Percentiles rank a stretch among this genome's conserved stretches.
Evolutionary conservation across 2,888 invertebrate species (phyloP).

Genomic region (Thysanoteuthis rhombus): DNA sequence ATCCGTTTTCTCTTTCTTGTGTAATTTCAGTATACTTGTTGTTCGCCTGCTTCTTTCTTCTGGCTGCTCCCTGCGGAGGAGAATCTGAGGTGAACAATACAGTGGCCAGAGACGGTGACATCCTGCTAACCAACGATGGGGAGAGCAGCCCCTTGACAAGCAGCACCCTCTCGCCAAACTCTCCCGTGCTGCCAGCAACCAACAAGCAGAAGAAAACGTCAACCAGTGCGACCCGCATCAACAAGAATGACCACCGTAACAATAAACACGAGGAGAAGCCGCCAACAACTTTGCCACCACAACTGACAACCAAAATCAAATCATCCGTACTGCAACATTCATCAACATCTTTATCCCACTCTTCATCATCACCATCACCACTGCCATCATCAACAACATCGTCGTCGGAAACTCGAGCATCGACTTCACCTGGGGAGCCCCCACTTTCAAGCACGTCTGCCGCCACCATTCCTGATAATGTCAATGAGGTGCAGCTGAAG

Average conservation of each 20-base stretch:
- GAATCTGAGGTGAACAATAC: neutral
- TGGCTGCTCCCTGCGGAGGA: neutral
- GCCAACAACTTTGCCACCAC: neutral
- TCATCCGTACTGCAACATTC: neutral
- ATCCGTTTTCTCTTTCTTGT: neutral
- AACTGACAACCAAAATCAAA: neutral
- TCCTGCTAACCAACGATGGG: neutral
- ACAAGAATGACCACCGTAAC: neutral
- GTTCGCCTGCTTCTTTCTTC: neutral
- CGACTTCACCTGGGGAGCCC: neutral
- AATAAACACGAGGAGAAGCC: neutral
- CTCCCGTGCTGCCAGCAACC: neutral
- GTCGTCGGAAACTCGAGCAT: neutral
- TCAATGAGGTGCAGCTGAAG: conserved; percentile 13
- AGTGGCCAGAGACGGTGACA: neutral
- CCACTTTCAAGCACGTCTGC: neutral
- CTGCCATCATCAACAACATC: conserved; percentile 15
- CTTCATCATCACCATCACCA: neutral
- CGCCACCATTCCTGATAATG: neutral
- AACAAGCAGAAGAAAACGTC: conserved; percentile 15
- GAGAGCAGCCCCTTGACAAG: neutral
- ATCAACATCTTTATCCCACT: neutral
- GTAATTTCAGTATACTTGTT: conserved; percentile 1
- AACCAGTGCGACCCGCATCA: neutral
- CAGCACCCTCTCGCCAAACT: neutral